These are phyloP conservation scores for Gadopsis bispinosus DNA, from an alignment of 2,797 vertebrate genomes.

Conservation along the genomic window DNA sequence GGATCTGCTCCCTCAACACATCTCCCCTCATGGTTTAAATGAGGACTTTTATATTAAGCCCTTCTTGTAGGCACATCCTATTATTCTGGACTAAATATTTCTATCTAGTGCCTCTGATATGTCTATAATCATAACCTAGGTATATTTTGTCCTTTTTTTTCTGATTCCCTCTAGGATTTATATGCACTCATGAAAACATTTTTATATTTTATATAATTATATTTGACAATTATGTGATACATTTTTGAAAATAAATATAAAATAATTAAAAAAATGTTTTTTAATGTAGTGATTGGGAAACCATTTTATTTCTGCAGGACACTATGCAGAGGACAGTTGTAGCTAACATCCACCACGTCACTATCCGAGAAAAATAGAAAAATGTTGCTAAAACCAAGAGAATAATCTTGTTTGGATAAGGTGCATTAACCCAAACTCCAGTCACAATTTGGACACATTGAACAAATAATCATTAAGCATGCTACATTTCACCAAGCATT, in stretches of 20 bases:
- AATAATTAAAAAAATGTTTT: no score
- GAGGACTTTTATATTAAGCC: not conserved
- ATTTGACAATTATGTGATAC: no score
- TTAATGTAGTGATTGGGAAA: not conserved
- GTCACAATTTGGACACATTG: not conserved
- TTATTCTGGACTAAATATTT: not conserved
- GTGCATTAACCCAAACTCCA: constrained; percentile 24
- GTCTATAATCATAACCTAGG: not conserved
- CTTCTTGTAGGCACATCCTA: not conserved
- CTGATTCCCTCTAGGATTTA: not conserved
- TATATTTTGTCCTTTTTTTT: not conserved
- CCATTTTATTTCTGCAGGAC: not conserved
- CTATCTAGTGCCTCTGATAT: not conserved
- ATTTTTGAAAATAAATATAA: no score
- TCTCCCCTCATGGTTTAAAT: not conserved
- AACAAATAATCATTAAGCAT: constrained; percentile 33
- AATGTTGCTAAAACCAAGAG: not conserved
- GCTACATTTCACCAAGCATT: constrained; percentile 37
- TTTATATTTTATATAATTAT: no score
- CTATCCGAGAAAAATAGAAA: not conserved
- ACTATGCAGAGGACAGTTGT: not conserved
- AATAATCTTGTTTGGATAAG: not conserved
- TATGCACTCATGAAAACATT: not conserved
- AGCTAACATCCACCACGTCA: not conserved
- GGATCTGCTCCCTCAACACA: not conserved